Conservation (phyloP, 2,113 vertebrate genomes). For the Hydropotes inermis region DNA sequence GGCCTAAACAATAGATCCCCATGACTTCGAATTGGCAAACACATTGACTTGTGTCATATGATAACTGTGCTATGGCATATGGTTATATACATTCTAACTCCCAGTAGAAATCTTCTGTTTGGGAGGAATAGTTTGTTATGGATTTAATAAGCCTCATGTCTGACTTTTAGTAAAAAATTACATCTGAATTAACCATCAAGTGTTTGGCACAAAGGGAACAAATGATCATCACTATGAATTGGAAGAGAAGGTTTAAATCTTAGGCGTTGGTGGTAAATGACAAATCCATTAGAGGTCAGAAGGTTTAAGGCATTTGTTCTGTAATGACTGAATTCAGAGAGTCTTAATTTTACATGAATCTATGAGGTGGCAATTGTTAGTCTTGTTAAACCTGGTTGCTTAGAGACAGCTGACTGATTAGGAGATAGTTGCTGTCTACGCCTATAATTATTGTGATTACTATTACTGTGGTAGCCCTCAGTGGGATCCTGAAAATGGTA, state of each 20-base stretch:
- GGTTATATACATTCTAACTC: not conserved
- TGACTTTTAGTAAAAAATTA: constrained; percentile 28
- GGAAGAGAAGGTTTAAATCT: not conserved
- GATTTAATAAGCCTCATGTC: not conserved
- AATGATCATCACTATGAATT: not conserved
- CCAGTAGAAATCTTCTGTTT: not conserved
- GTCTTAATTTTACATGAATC: constrained; percentile 37
- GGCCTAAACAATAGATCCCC: not conserved
- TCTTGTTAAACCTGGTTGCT: constrained; percentile 64
- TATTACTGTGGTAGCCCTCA: constrained; percentile 47
- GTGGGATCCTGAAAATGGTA: constrained; percentile 64
- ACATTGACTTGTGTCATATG: not conserved
- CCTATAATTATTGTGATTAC: constrained; percentile 67
- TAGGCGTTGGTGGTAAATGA: not conserved
- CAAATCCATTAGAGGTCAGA: not conserved
- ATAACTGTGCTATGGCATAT: not conserved
- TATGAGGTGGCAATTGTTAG: constrained; percentile 42
- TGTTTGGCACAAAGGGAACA: constrained; percentile 35
- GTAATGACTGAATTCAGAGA: not conserved
- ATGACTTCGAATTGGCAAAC: not conserved
- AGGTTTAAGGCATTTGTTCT: constrained; percentile 21
- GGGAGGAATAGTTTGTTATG: not conserved
- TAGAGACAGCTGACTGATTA: constrained; percentile 63
- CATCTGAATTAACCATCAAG: constrained; percentile 11
- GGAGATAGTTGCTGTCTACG: constrained; percentile 35